Percentiles rank a stretch among this genome's conserved stretches.
phyloP scores from a whole-genome alignment of 2,797 vertebrate genomes.

The Vultur gryphus region DNA sequence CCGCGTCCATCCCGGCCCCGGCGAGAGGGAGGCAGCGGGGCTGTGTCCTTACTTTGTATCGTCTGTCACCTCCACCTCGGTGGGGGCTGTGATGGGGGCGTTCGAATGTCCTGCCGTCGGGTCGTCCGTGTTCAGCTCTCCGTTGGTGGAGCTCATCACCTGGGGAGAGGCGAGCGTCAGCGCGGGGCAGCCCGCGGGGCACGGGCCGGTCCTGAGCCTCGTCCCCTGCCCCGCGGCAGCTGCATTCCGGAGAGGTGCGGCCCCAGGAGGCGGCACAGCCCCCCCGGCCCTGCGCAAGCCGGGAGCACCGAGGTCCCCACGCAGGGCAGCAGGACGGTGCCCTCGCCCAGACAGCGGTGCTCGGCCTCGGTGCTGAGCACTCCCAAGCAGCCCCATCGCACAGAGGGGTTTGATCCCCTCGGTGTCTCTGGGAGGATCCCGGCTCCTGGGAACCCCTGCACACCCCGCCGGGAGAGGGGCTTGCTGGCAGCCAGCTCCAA shows the following conservation, averaged over 20 bases:
- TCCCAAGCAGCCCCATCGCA: neutral
- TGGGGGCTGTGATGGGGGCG: conserved; percentile 93
- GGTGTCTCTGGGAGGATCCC: fast-evolving
- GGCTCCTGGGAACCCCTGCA: neutral
- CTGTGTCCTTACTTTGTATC: conserved; percentile 89
- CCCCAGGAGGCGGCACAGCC: neutral
- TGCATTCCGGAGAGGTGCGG: neutral
- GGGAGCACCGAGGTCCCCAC: fast-evolving
- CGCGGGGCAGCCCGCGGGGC: fast-evolving
- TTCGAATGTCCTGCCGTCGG: conserved; percentile 96
- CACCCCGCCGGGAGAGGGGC: neutral
- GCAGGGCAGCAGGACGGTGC: neutral
- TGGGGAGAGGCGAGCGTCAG: conserved; percentile 14
- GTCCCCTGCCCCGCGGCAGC: fast-evolving
- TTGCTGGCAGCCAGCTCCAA: neutral
- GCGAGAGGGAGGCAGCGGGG: fast-evolving
- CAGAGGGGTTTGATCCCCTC: neutral
- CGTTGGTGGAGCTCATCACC: conserved; percentile 97
- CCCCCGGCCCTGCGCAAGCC: fast-evolving
- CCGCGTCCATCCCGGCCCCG: fast-evolving
- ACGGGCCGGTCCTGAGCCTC: fast-evolving
- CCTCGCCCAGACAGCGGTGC: fast-evolving
- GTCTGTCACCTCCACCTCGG: conserved; percentile 94
- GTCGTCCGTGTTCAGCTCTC: conserved; percentile 95
- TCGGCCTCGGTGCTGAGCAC: neutral